A percentile compares a stretch with the other conserved stretches of the same genome.
Evolutionary conservation across 2,113 vertebrate species (phyloP).

Genomic region (Antigone vipio): DNA sequence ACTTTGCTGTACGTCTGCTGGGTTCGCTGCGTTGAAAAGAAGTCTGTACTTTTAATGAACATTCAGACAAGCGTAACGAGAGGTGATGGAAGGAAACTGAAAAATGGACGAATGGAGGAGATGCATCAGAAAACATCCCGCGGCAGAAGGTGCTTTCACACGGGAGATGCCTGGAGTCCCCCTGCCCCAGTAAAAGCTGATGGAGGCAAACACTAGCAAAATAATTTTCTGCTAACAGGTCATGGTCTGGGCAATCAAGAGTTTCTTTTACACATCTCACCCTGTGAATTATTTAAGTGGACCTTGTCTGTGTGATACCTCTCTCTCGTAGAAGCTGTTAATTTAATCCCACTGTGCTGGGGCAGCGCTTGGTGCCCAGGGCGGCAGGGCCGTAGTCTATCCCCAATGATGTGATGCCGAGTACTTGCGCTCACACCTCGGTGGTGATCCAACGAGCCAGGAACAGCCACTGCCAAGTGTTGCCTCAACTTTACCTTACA

Average conservation of each 20-base stretch:
- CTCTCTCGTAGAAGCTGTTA: background rate
- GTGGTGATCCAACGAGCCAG: background rate
- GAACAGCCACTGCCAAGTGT: background rate
- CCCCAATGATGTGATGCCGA: accelerated
- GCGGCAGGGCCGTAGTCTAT: accelerated
- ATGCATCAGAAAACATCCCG: background rate
- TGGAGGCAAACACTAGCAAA: background rate
- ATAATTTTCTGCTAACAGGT: background rate
- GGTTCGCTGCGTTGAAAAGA: background rate
- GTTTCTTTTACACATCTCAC: background rate
- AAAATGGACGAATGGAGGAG: background rate
- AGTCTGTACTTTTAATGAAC: background rate
- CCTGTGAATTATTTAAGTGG: background rate
- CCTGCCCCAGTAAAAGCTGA: background rate
- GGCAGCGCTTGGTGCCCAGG: accelerated
- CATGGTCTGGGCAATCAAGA: background rate
- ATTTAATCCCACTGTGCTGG: background rate
- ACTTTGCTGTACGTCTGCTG: background rate
- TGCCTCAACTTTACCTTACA: background rate
- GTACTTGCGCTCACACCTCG: background rate
- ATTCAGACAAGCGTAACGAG: background rate
- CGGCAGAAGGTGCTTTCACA: background rate
- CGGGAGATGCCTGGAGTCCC: background rate
- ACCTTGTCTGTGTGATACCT: background rate
- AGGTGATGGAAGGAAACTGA: background rate